Evolutionary conservation across 2,888 invertebrate species (phyloP), one percentile per base, ranked within the genome.

Genomic region (Zeuzera pyrina): DNA sequence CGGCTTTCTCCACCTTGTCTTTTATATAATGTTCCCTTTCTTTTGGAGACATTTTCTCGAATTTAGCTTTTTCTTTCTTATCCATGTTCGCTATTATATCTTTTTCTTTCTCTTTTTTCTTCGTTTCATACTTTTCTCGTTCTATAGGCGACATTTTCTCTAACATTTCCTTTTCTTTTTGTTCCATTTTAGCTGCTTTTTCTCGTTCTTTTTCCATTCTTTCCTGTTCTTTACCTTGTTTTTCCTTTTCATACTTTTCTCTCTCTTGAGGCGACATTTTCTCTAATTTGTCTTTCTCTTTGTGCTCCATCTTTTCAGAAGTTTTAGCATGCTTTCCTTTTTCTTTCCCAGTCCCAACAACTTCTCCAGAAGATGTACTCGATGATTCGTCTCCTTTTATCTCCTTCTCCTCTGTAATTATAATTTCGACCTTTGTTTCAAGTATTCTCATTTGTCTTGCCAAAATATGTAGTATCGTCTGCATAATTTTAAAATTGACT

Each of bases 391-490:
- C 31, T 6, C 15, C n/a, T 23, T 31, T 11, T 8, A 14, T 24
- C 28, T 12, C 28, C 28, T 10, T 10, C 7, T 28, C 28, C 4
- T 55, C 53, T 2, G 37, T 15, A 4, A 57, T 35, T 33, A 49
- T 49, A 3, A 76, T 49, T 36, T 73, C 71, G 0, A 77, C 74
- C 11, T 57, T 52, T 21, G 69, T 70, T 36, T 71, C 61, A 1
- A 78, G 49, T 41, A 78, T 29, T 1, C 74, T 68, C 52, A 73
- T 49, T 22, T 77, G 74, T 1, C 69, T 55, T 7, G 78, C 78
- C 14, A 79, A 35, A 23, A 77, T 69, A 26, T 66, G 58, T 2
- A 81, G 51, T 2, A 79, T 47, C 4, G 58, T 54, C 49, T 78
- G 66, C 2, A 81, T 1, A 34, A 69, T 29, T 49, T 78, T 76